Percentiles rank a stretch among this genome's conserved stretches.
Conservation (phyloP, 2,888 invertebrate genomes). For the Smittia sp. region DNA sequence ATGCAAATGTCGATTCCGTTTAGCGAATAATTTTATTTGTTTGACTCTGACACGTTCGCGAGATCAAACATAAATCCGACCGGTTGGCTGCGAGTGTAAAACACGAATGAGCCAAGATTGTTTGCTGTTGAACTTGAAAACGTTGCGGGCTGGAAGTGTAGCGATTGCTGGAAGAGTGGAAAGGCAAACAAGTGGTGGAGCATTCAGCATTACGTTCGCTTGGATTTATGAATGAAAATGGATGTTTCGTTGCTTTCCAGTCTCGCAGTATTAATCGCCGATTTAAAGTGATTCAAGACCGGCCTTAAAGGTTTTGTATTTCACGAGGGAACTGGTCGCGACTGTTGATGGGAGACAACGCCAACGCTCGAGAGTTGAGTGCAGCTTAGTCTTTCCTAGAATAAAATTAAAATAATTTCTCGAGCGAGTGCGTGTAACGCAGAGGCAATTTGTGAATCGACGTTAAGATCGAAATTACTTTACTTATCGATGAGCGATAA, state of each 20-base stretch:
- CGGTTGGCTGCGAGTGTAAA: slow-evolving; percentile 25
- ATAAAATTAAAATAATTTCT: slow-evolving; percentile 10
- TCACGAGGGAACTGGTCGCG: neutral
- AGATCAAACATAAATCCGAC: slow-evolving; percentile 22
- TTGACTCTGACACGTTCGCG: neutral
- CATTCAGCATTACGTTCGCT: slow-evolving; percentile 8
- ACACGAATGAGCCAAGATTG: slow-evolving; percentile 26
- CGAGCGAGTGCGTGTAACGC: neutral
- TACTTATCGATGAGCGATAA: neutral
- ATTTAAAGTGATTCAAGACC: neutral
- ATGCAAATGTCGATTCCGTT: slow-evolving; percentile 5
- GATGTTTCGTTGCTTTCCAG: slow-evolving; percentile 19
- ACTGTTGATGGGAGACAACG: neutral
- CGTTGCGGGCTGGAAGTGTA: slow-evolving; percentile 5
- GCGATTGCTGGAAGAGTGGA: slow-evolving; percentile 19
- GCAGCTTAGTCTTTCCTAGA: neutral
- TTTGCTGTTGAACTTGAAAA: slow-evolving; percentile 3
- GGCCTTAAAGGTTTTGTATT: neutral
- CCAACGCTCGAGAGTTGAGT: neutral
- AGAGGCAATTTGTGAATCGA: slow-evolving; percentile 2
- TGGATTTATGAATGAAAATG: slow-evolving; percentile 21
- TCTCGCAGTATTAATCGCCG: neutral
- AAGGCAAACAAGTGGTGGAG: slow-evolving; percentile 30
- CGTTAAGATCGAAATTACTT: neutral
- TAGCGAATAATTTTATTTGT: slow-evolving; percentile 1